Percentiles rank a stretch among this genome's conserved stretches.
Evolutionary conservation across 37 sponge, comb jelly and placozoan species (phyloP).

Genomic region (Cliona cf. orientalis): DNA sequence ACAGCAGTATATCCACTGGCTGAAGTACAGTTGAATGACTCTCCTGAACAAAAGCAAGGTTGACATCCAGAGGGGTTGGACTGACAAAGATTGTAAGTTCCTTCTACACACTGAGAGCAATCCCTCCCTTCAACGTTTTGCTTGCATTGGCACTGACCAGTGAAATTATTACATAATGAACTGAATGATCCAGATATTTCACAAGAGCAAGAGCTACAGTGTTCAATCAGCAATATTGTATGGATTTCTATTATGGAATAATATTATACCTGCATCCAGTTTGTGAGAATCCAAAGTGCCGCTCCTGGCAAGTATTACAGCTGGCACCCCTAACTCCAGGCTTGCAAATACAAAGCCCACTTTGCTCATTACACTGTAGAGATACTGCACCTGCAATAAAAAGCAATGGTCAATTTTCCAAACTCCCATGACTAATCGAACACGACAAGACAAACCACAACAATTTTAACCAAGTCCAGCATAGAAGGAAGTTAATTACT

Average conservation of each 20-base stretch:
- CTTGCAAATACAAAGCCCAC: slow-evolving; percentile 69
- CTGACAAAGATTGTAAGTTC: slow-evolving; percentile 63
- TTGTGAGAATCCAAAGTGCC: slow-evolving; percentile 53
- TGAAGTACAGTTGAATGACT: slow-evolving; percentile 34
- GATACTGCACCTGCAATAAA: slow-evolving; percentile 33
- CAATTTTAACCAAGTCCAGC: too few relatives aligned
- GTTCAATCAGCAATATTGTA: not conserved
- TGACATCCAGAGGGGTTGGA: slow-evolving; percentile 77
- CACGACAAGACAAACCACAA: too few relatives aligned
- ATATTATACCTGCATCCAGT: slow-evolving; percentile 64
- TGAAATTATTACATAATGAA: slow-evolving; percentile 18
- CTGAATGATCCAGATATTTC: slow-evolving; percentile 23
- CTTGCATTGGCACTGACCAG: slow-evolving; percentile 72
- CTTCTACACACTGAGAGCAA: slow-evolving; percentile 48
- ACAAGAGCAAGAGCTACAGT: slow-evolving; percentile 50
- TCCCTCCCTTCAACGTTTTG: slow-evolving; percentile 13
- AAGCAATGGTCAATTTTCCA: too few relatives aligned
- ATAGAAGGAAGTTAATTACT: too few relatives aligned
- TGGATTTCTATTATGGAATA: not conserved
- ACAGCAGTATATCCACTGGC: slow-evolving; percentile 38
- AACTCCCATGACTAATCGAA: too few relatives aligned
- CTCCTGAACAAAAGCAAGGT: slow-evolving; percentile 82
- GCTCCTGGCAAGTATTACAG: slow-evolving; percentile 68
- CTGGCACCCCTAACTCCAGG: slow-evolving; percentile 65
- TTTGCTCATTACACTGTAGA: slow-evolving; percentile 35